Base-by-base conservation (phyloP, 1,140 invertebrate genomes). In the Pseudomyrmex dendroicus region DNA sequence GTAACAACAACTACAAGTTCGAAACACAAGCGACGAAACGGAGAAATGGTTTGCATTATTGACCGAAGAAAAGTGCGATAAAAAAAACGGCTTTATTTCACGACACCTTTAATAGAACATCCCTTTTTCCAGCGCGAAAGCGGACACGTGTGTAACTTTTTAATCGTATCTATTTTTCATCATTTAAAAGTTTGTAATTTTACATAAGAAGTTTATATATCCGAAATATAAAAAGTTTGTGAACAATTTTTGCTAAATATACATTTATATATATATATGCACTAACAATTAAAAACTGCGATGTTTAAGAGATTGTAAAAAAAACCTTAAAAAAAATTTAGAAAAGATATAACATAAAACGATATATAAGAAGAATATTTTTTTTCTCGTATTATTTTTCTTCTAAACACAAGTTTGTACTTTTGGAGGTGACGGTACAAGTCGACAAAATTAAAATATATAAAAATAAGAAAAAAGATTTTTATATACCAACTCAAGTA, bases 81-180 rank as follows among this genome's bases (percentile, higher is more conserved):
- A 68, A 68, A 67, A 25, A 35, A 25, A 25, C 66, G 13, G 20
- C 13, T 68, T 22, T 68, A 68, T 68, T 54, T 68, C 66, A 13
- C 66, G 48, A 1, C 64, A 15, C 1, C 48, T 67, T 25, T 48
- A 48, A 52, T 44, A 48, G 17, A 15, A 4, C 13, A 68, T 17
- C 20, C 13, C 13, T 52, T 20, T 52, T 7, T 25, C 15, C 62
- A 35, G 57, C 57, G 57, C n/a, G 17, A 17, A 59, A 59, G n/a
- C 4, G n/a, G 8, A 20, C 48, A 46, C 48, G 48, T 52, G 66
- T 54, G 25, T 13, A 68, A 68, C 66, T 48, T 68, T 67, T 68
- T 52, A 52, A 54, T 68, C 66, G 44, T 5, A 20, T 48, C 48
- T 68, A 68, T 68, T 68, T 68, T 13, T 66, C 25, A 52, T 48